A percentile compares a stretch with the other conserved stretches of the same genome.
These are phyloP conservation scores for Cloeon dipterum DNA, from an alignment of 2,888 invertebrate genomes.

Conservation along the genomic window DNA sequence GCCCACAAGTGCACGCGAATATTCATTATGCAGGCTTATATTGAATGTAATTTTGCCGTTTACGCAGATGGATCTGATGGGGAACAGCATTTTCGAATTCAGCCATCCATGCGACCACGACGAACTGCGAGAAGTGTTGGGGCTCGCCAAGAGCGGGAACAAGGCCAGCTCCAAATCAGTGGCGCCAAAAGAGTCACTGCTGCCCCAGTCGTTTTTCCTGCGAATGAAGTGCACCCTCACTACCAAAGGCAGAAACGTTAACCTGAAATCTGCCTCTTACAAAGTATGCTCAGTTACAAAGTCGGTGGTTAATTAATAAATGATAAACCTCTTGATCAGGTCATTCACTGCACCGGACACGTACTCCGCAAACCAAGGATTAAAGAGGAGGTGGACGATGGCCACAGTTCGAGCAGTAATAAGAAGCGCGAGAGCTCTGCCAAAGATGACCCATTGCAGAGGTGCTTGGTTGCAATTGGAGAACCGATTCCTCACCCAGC, in stretches of 20 bases:
- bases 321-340: slow-evolving; percentile 34
- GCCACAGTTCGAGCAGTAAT: slow-evolving; percentile 4
- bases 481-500: slow-evolving; percentile 74
- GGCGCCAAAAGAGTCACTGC: background rate
- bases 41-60: too few relatives aligned
- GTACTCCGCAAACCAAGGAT: slow-evolving; percentile 22
- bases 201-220: slow-evolving; percentile 34
- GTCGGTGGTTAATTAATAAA: too few relatives aligned
- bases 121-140: slow-evolving; percentile 46
- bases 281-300: slow-evolving; percentile 44
- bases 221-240: slow-evolving; percentile 87
- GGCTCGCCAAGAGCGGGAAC: slow-evolving; percentile 19
- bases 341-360: slow-evolving; percentile 71
- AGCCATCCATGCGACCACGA: slow-evolving; percentile 90
- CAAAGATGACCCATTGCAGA: slow-evolving; percentile 14
- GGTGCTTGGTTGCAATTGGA: slow-evolving; percentile 46
- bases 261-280: slow-evolving; percentile 84
- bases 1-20: too few relatives aligned
- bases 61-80: slow-evolving; percentile 88
- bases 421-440: slow-evolving; percentile 10
- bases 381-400: slow-evolving; percentile 14
- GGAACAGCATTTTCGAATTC: slow-evolving; percentile 83
- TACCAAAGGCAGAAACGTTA: slow-evolving; percentile 83
- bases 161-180: slow-evolving; percentile 12
- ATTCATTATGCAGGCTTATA: too few relatives aligned